Evolutionary conservation across 2,113 vertebrate species (phyloP).

Genomic region (Sebastes schlegelii): DNA sequence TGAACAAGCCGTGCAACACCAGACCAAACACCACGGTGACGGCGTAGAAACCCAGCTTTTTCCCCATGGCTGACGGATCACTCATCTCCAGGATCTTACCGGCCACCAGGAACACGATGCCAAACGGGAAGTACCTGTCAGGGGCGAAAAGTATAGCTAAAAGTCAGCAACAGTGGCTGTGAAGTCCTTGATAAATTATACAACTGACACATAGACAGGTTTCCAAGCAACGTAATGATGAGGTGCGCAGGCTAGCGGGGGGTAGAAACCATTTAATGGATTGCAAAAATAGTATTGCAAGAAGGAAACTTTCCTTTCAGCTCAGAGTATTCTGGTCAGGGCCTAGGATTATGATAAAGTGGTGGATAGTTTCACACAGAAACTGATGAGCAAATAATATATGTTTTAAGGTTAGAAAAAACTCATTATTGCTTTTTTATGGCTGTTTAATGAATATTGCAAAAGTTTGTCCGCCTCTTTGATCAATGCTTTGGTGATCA

Average conservation of each 20-base stretch:
- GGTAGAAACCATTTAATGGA: neutral
- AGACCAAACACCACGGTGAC: constrained; percentile 95
- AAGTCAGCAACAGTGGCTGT: neutral
- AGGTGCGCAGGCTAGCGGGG: too few relatives aligned
- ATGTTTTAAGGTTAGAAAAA: neutral
- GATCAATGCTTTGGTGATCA: neutral
- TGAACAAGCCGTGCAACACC: constrained; percentile 93
- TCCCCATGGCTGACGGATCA: constrained; percentile 93
- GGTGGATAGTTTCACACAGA: neutral
- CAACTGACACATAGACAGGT: neutral
- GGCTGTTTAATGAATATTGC: neutral
- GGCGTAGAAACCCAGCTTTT: constrained; percentile 96
- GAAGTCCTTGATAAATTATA: neutral
- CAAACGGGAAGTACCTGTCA: constrained; percentile 96
- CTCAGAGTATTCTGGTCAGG: too few relatives aligned
- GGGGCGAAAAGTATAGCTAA: neutral
- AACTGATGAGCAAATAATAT: neutral
- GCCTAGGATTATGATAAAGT: neutral
- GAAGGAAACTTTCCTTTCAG: neutral
- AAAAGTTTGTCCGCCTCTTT: neutral
- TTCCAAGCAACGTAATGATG: neutral
- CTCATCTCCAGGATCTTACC: constrained; percentile 99
- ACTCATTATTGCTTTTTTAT: neutral
- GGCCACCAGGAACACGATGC: constrained; percentile 97
- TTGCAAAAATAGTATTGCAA: neutral